These are phyloP conservation scores for Gallinago jamesoni DNA, from an alignment of 2,113 vertebrate genomes.

Conservation along the genomic window DNA sequence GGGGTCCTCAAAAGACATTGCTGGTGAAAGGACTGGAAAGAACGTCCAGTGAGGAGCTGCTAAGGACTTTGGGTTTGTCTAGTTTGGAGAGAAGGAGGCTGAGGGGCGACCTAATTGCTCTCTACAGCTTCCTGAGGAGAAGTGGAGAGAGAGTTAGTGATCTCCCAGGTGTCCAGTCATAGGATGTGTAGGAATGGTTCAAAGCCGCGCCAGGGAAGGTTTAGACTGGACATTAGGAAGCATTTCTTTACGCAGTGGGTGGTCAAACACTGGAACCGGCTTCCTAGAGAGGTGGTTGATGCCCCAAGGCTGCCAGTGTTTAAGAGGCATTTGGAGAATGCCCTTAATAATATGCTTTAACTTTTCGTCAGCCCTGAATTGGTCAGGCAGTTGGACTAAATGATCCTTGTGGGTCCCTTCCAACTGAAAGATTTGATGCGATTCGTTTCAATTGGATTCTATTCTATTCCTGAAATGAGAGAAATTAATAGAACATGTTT, in stretches of 20 bases:
- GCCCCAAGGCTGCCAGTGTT: neutral
- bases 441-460: no score
- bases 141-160: neutral
- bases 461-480: neutral
- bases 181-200: rapidly evolving
- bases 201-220: rapidly evolving
- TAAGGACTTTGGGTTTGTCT: neutral
- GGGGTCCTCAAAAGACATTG: neutral
- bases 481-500: neutral
- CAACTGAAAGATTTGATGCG: neutral
- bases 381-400: neutral
- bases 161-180: no score
- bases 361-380: neutral
- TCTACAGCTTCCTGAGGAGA: neutral
- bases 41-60: rapidly evolving
- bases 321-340: neutral
- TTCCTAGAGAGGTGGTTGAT: neutral
- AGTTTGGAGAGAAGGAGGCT: neutral
- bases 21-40: neutral
- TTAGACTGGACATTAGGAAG: neutral
- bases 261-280: neutral
- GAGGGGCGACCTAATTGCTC: neutral
- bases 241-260: neutral
- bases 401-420: rapidly evolving
- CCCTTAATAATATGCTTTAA: neutral